Conservation (phyloP, 2,888 invertebrate genomes). For the Deroplatys truncata region DNA sequence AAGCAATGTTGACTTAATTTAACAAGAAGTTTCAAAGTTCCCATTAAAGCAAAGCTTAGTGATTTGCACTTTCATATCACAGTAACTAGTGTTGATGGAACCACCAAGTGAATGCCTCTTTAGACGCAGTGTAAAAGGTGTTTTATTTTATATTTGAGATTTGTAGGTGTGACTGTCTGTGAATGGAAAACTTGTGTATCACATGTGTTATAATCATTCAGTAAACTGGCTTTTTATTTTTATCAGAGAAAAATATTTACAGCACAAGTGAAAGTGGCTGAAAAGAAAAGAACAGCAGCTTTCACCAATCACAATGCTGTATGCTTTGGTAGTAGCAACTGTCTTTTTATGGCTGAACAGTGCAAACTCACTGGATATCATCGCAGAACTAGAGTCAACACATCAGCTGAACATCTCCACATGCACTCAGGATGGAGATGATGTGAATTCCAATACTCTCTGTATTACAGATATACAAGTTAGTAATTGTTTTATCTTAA, state of each 20-base stretch:
- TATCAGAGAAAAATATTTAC: neutral
- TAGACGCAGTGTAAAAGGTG: neutral
- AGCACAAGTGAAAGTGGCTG: neutral
- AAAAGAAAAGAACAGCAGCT: neutral
- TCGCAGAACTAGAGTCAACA: neutral
- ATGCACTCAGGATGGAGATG: neutral
- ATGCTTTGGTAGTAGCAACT: neutral
- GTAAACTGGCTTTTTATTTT: neutral
- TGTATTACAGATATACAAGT: neutral
- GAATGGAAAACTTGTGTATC: neutral
- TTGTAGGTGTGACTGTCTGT: no score
- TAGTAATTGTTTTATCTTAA: neutral
- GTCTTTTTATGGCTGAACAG: neutral
- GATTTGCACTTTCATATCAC: neutral
- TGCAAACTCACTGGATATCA: neutral
- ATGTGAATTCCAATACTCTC: neutral
- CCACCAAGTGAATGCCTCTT: neutral
- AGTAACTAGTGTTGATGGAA: neutral
- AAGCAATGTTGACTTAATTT: neutral
- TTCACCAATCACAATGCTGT: neutral
- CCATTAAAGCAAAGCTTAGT: neutral
- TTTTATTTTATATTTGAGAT: neutral
- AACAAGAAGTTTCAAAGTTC: neutral
- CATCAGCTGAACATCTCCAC: neutral
- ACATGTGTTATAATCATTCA: neutral